These are phyloP conservation scores for Saguinus imperator DNA, from an alignment of 2,113 vertebrate species.

Conservation along the genomic window DNA sequence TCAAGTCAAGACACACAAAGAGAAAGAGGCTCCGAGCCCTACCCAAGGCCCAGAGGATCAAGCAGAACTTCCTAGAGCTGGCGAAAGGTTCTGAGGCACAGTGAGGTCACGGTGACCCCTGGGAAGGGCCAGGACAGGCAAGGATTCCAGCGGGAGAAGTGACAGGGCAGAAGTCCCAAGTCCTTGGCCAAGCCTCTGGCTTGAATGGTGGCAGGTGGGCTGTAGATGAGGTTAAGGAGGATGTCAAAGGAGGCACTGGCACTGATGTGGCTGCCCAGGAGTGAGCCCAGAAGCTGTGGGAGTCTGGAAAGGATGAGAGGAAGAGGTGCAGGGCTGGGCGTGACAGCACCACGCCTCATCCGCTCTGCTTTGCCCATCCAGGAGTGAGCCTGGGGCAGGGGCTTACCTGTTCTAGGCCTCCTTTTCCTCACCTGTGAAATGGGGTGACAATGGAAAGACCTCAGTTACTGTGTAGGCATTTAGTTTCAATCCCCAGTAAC, in stretches of 20 bases:
- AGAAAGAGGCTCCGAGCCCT: not conserved
- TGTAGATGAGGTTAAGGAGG: not conserved
- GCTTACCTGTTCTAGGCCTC: not conserved
- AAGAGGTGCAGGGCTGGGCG: fast-evolving
- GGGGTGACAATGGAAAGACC: not conserved
- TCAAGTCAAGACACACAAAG: not conserved
- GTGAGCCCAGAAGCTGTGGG: not conserved
- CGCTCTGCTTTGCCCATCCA: not conserved
- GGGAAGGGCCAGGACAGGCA: not conserved
- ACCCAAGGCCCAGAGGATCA: not conserved
- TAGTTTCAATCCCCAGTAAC: not conserved
- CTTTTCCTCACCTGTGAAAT: not conserved
- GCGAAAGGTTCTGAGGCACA: not conserved
- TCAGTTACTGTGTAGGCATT: not conserved
- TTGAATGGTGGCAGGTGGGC: not conserved
- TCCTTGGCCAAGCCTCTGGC: not conserved
- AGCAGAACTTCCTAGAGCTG: not conserved
- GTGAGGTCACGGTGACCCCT: not conserved
- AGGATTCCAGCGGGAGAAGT: not conserved
- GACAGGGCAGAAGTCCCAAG: no score
- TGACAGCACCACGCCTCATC: not conserved
- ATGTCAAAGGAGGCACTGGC: no score
- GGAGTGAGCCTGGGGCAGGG: not conserved
- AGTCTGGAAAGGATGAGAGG: not conserved
- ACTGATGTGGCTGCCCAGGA: no score